Conservation (phyloP, 1,140 invertebrate species). For the Drosophila triauraria region DNA sequence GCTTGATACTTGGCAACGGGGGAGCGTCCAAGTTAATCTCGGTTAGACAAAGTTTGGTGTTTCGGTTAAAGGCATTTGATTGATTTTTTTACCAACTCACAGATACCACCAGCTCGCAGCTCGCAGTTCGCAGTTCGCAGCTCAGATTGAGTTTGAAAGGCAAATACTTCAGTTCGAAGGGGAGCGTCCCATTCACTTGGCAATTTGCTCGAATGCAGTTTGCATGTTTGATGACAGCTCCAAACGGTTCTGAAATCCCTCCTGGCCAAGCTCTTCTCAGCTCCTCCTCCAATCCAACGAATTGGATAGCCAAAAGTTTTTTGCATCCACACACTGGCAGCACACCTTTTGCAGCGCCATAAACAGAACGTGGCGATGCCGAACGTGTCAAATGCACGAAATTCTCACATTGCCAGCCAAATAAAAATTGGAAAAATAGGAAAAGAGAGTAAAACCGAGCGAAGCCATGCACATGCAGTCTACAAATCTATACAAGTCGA, state of each 20-base stretch:
- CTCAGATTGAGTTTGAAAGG: slow-evolving; percentile 36
- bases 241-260: slow-evolving; percentile 20
- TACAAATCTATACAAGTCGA: slow-evolving; percentile 17
- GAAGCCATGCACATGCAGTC: slow-evolving; percentile 29
- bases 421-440: slow-evolving; percentile 14
- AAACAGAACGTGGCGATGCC: slow-evolving; percentile 46
- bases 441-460: neutral
- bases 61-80: slow-evolving; percentile 49
- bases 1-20: slow-evolving; percentile 12
- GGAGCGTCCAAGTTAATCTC: slow-evolving; percentile 41
- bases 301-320: slow-evolving; percentile 35
- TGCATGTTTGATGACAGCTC: slow-evolving; percentile 63
- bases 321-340: slow-evolving; percentile 11
- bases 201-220: slow-evolving; percentile 59
- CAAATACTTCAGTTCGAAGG: slow-evolving; percentile 34
- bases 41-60: slow-evolving; percentile 38
- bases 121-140: neutral
- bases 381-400: slow-evolving; percentile 77
- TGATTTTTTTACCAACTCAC: slow-evolving; percentile 28
- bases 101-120: neutral
- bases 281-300: neutral
- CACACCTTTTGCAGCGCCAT: slow-evolving; percentile 42
- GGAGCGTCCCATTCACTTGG: slow-evolving; percentile 37
- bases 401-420: slow-evolving; percentile 38
- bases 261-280: neutral